A percentile compares a stretch with the other conserved stretches of the same genome.
Evolutionary conservation across 2,888 invertebrate genomes (phyloP).

Genomic region (Andrena fulva): DNA sequence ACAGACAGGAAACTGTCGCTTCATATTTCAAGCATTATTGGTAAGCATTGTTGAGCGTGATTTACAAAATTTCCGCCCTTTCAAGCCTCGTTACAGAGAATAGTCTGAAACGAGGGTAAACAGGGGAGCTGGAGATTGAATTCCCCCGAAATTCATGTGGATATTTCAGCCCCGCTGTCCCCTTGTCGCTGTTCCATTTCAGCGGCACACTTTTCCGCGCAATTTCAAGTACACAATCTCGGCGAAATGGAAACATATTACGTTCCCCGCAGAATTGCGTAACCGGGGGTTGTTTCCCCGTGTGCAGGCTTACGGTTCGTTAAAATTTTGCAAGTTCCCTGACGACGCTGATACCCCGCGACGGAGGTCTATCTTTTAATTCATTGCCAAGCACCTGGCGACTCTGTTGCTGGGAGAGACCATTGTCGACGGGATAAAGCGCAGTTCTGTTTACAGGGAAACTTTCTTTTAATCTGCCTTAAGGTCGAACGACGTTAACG

Average conservation of each 20-base stretch:
- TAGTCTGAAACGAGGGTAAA: background rate
- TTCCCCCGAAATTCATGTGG: constrained; percentile 8
- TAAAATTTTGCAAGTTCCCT: background rate
- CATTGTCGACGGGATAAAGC: too few relatives aligned
- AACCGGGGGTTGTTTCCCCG: background rate
- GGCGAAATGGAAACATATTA: constrained; percentile 7
- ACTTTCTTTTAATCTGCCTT: background rate
- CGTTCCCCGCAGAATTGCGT: background rate
- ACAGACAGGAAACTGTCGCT: background rate
- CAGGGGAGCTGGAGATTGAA: constrained; percentile 10
- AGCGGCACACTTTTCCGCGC: background rate
- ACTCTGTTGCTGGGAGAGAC: too few relatives aligned
- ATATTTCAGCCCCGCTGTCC: background rate
- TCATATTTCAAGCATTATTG: background rate
- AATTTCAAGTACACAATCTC: constrained; percentile 17
- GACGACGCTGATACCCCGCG: background rate
- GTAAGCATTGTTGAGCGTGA: background rate
- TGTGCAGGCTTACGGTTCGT: background rate
- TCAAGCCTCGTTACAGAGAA: background rate
- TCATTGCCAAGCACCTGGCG: too few relatives aligned
- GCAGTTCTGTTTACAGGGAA: too few relatives aligned
- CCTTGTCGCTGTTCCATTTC: background rate
- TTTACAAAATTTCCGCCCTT: background rate
- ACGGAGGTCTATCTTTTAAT: background rate
- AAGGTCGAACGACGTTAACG: background rate